Evolutionary conservation across 2,113 vertebrate species (phyloP).

Genomic region (Bos javanicus): DNA sequence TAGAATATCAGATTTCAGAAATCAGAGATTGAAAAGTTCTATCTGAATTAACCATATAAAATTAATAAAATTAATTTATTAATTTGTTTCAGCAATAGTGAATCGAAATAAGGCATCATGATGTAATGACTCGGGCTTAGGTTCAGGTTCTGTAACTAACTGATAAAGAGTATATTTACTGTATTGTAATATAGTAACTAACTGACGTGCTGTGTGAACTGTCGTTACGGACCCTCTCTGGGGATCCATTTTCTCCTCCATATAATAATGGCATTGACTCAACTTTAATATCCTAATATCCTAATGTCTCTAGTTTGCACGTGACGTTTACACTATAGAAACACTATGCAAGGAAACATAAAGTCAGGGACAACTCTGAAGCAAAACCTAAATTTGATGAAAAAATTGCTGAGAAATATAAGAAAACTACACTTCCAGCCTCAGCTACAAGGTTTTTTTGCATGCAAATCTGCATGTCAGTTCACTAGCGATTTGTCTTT

Average conservation of each 20-base stretch:
- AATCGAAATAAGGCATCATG: background rate
- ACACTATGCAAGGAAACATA: background rate
- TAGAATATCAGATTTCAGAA: constrained; percentile 53
- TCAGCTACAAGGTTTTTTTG: background rate
- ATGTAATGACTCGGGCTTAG: background rate
- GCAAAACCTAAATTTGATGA: background rate
- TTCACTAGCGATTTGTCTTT: background rate
- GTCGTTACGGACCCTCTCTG: background rate
- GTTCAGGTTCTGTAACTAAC: background rate
- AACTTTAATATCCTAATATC: background rate
- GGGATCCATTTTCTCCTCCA: background rate
- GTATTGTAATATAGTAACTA: background rate
- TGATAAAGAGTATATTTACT: no score
- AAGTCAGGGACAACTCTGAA: background rate
- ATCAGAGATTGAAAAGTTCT: background rate
- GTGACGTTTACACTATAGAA: background rate
- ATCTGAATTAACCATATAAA: background rate
- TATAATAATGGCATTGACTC: background rate
- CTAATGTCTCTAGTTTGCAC: background rate
- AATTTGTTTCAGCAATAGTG: background rate
- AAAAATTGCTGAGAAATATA: background rate
- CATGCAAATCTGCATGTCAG: background rate
- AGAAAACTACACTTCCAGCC: background rate
- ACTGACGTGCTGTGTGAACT: background rate
- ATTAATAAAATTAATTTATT: background rate